These are phyloP conservation scores for Cyanistes caeruleus DNA, from an alignment of 2,113 vertebrate species.

Conservation along the genomic window DNA sequence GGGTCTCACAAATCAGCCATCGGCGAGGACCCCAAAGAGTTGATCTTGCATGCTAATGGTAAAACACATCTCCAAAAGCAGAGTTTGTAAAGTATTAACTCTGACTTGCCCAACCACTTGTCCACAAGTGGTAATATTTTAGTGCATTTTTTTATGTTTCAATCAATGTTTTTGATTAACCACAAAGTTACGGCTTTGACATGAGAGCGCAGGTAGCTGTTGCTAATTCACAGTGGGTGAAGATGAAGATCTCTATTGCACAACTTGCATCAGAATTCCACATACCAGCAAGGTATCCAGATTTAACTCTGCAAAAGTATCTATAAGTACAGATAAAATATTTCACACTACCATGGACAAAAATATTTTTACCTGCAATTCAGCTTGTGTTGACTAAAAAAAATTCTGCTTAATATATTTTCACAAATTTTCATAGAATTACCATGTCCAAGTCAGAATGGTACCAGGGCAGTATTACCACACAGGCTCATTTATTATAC, in stretches of 20 bases:
- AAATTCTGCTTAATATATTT: not conserved
- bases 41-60: not conserved
- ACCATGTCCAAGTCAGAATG: not conserved
- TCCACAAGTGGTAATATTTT: not conserved
- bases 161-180: not conserved
- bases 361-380: not conserved
- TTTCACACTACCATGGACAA: accelerated
- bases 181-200: not conserved
- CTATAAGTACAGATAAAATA: not conserved
- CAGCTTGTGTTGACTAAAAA: not conserved
- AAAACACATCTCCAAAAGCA: not conserved
- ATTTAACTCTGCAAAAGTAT: not conserved
- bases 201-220: not conserved
- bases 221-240: accelerated
- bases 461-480: not conserved
- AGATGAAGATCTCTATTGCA: not conserved
- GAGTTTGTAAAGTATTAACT: not conserved
- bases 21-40: not conserved
- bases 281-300: not conserved
- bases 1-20: slow-evolving; percentile 30
- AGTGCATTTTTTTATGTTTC: not conserved
- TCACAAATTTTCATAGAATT: not conserved
- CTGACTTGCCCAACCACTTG: not conserved
- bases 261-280: not conserved
- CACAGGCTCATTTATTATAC: not conserved